A percentile compares a stretch with the other conserved stretches of the same genome.
phyloP scores from a whole-genome alignment of 2,888 invertebrate genomes.

The Opisthograptis luteolata region DNA sequence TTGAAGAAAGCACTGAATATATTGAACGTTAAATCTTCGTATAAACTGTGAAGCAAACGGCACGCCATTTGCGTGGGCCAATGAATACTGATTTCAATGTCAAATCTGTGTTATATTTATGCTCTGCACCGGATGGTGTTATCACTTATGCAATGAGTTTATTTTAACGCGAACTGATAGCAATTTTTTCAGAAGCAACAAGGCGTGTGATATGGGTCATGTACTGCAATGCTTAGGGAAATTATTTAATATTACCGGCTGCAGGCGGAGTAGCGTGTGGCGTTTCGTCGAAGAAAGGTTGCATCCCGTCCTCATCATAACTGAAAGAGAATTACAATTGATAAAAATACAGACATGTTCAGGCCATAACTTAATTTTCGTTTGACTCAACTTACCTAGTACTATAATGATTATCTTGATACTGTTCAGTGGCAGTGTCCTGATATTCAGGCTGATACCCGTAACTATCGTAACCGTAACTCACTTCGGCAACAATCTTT shows the following conservation, averaged over 20 bases:
- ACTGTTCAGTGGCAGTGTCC: slow-evolving; percentile 66
- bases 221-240: background rate
- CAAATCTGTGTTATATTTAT: slow-evolving; percentile 35
- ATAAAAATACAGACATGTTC: background rate
- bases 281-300: slow-evolving; percentile 80
- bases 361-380: too few species aligned
- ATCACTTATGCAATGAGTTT: slow-evolving; percentile 52
- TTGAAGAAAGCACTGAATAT: slow-evolving; percentile 60
- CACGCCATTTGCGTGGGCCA: slow-evolving; percentile 54
- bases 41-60: slow-evolving; percentile 52
- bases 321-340: slow-evolving; percentile 47
- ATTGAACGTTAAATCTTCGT: slow-evolving; percentile 52
- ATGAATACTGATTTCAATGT: slow-evolving; percentile 49
- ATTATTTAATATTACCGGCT: slow-evolving; percentile 56
- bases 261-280: slow-evolving; percentile 80
- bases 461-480: slow-evolving; percentile 68
- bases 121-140: slow-evolving; percentile 61
- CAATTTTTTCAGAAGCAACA: slow-evolving; percentile 21
- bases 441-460: slow-evolving; percentile 66
- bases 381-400: slow-evolving; percentile 61
- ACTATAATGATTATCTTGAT: slow-evolving; percentile 73
- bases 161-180: slow-evolving; percentile 30
- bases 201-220: slow-evolving; percentile 7
- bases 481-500: slow-evolving; percentile 63
- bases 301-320: slow-evolving; percentile 79